Evolutionary conservation across 2,113 vertebrate species (phyloP), one percentile per base, ranked within the genome.

Genomic region (Pangasianodon hypophthalmus): DNA sequence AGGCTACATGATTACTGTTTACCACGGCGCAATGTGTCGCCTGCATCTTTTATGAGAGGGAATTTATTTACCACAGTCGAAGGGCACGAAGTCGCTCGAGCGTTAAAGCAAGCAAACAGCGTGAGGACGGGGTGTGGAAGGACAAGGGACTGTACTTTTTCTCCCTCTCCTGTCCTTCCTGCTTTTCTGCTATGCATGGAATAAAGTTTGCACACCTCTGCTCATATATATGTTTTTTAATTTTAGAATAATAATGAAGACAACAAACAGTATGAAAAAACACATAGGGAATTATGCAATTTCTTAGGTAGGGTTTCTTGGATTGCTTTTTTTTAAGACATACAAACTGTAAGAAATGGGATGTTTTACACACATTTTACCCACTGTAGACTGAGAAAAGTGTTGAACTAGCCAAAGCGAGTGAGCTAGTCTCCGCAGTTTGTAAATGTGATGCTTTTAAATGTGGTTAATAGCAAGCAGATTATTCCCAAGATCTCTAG

Each of bases 141-240:
- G 89, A 92, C 88, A 69, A 48, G 87, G 81, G 90, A 88, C 93
- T 87, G 82, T 89, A 88, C 92, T 88, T 86, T 92, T 87, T 90
- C 60, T 88, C 52, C 6, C 69, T 88, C 18, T 21, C 87, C 87
- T 79, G 86, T 92, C 85, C 81, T 48, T 89, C 93, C 90, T 92
- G 13, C 81, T 52, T 67, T 88, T 52, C 54, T 24, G 56, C 11
- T 44, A 62, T 2, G 4, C 10, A 44, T 84, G 54, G 19, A 18
- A 41, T 37, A 29, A 41, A 41, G 32, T 58, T 37, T 24, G 9
- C 10, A 26, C 6, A 13, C 80, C 6, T 5, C 29, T n/a, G 48
- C 48, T n/a, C 13, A 8, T n/a, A 26, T 41, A 7, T 56, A 64
- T 73, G 41, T 8, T 19, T 41, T 37, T 18, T 2, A 0, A 9